These are phyloP conservation scores for Vulpes vulpes DNA, from an alignment of 2,113 vertebrate species.

Conservation along the genomic window DNA sequence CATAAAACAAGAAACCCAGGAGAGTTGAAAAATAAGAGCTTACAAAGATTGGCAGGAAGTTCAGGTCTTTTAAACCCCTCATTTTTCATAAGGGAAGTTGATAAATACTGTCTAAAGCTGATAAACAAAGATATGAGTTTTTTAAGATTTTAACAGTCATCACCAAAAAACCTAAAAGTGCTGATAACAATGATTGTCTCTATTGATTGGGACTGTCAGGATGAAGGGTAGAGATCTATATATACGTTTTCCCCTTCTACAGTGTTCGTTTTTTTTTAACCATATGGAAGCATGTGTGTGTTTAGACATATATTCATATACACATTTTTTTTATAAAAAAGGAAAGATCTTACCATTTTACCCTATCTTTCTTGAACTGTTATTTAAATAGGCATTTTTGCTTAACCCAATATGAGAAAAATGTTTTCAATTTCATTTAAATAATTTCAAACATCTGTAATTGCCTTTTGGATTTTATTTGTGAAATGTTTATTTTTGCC, in stretches of 20 bases:
- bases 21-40: background rate
- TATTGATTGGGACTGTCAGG: background rate
- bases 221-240: background rate
- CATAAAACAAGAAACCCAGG: background rate
- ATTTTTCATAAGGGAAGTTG: background rate
- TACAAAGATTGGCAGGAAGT: background rate
- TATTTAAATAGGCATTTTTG: background rate
- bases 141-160: background rate
- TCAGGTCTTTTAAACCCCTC: background rate
- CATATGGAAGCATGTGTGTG: background rate
- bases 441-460: background rate
- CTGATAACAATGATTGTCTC: background rate
- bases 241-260: background rate
- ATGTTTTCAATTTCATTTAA: background rate
- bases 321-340: background rate
- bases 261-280: background rate
- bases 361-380: background rate
- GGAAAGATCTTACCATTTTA: background rate
- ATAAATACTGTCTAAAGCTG: background rate
- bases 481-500: background rate
- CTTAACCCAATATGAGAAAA: background rate
- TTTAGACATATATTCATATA: background rate
- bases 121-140: background rate
- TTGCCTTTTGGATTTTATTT: background rate
- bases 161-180: background rate